Evolutionary conservation across 2,797 vertebrate species (phyloP).

Genomic region (Falco peregrinus): DNA sequence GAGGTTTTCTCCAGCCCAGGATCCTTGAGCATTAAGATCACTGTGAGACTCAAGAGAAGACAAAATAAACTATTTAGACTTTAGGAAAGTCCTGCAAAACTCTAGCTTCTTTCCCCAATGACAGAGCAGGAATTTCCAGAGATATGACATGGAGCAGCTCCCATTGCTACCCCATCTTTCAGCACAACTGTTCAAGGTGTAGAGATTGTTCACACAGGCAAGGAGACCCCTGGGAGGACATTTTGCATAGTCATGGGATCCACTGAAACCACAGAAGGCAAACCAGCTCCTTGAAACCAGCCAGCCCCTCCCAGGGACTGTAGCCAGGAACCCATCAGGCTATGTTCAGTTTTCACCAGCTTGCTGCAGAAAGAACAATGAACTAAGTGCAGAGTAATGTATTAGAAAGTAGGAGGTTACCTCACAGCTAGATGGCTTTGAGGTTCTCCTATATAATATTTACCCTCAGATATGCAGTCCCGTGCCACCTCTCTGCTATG

Average conservation of each 20-base stretch:
- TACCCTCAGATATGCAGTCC: background rate
- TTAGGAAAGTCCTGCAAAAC: background rate
- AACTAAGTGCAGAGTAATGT: background rate
- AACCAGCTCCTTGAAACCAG: background rate
- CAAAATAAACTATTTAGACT: background rate
- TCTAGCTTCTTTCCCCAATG: background rate
- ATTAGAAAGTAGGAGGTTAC: background rate
- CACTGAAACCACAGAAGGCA: background rate
- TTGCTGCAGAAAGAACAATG: background rate
- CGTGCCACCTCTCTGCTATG: background rate
- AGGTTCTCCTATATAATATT: background rate
- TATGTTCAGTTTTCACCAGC: background rate
- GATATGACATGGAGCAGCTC: background rate
- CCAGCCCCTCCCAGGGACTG: rapidly evolving
- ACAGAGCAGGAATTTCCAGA: background rate
- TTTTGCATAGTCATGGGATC: background rate
- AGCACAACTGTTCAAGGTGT: rapidly evolving
- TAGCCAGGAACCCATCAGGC: background rate
- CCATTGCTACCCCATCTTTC: background rate
- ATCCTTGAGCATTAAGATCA: background rate
- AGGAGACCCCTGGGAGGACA: background rate
- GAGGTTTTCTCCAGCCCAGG: background rate
- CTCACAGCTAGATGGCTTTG: background rate
- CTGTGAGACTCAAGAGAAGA: background rate
- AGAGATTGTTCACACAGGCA: background rate